Percentiles rank a stretch among this genome's conserved stretches.
Conservation (phyloP, 2,888 invertebrate genomes). For the Acleris emargana region DNA sequence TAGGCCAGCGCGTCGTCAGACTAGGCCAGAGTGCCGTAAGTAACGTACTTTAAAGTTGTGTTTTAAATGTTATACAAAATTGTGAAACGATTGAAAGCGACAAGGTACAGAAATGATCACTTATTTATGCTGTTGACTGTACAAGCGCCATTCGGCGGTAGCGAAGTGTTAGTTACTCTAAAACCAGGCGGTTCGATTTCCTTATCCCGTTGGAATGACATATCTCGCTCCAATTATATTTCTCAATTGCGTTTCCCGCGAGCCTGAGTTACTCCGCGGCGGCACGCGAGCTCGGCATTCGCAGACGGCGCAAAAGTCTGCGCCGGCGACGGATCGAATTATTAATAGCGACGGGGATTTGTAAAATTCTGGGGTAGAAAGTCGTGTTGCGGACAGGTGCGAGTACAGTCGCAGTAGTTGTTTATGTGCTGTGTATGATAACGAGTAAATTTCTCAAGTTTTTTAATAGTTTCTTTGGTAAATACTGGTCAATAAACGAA, state of each 20-base stretch:
- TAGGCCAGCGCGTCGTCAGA: too few relatives aligned
- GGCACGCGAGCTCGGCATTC: slow-evolving; percentile 30
- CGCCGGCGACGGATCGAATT: slow-evolving; percentile 15
- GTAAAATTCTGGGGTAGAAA: slow-evolving; percentile 20
- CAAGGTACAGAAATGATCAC: too few relatives aligned
- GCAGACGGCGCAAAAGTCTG: slow-evolving; percentile 12
- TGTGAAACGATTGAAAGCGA: too few relatives aligned
- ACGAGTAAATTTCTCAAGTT: too few relatives aligned
- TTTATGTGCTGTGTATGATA: neutral
- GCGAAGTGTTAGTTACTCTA: neutral
- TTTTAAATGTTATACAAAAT: too few relatives aligned
- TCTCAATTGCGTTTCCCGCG: slow-evolving; percentile 30
- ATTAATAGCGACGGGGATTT: slow-evolving; percentile 17
- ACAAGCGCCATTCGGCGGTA: too few relatives aligned
- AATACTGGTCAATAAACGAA: too few relatives aligned
- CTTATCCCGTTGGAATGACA: slow-evolving; percentile 26
- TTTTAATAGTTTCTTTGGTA: too few relatives aligned
- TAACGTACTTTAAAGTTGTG: too few relatives aligned
- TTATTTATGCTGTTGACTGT: too few relatives aligned
- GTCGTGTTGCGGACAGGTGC: too few relatives aligned
- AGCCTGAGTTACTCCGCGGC: slow-evolving; percentile 11
- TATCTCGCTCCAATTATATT: slow-evolving; percentile 29
- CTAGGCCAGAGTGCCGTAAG: too few relatives aligned
- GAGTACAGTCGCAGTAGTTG: neutral
- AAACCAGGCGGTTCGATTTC: slow-evolving; percentile 1